A percentile compares a stretch with the other conserved stretches of the same genome.
phyloP scores from a whole-genome alignment of 2,113 vertebrate species.

The Etheostoma spectabile region DNA sequence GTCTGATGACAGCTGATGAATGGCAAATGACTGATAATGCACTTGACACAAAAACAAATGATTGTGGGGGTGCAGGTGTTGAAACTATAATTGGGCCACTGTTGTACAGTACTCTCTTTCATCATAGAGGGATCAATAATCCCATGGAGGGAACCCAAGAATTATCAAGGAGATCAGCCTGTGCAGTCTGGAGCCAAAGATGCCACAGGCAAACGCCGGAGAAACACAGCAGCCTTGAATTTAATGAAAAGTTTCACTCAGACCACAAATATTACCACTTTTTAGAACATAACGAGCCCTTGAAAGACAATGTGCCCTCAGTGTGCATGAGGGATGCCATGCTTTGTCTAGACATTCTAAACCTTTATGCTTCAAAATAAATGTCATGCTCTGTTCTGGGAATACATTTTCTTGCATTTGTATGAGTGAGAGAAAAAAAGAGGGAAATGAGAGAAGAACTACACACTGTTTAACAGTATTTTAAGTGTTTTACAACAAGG shows the following conservation, averaged over 20 bases:
- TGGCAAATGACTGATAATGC: slow-evolving; percentile 54
- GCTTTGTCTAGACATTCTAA: slow-evolving; percentile 72
- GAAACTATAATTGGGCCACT: slow-evolving; percentile 70
- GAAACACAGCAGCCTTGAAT: slow-evolving; percentile 59
- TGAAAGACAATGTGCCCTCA: slow-evolving; percentile 50
- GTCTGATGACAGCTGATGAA: slow-evolving; percentile 49
- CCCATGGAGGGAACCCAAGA: slow-evolving; percentile 64
- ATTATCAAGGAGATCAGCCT: slow-evolving; percentile 72
- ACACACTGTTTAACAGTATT: slow-evolving; percentile 44
- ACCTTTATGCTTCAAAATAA: slow-evolving; percentile 70
- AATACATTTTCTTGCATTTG: slow-evolving; percentile 57
- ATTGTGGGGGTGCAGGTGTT: slow-evolving; percentile 58
- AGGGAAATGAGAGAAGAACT: neutral
- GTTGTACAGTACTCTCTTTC: slow-evolving; percentile 69
- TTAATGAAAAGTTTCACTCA: slow-evolving; percentile 74
- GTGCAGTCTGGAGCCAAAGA: slow-evolving; percentile 53
- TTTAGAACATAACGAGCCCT: slow-evolving; percentile 64
- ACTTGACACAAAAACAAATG: slow-evolving; percentile 74
- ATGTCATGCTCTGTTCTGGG: slow-evolving; percentile 36
- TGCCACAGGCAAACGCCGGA: slow-evolving; percentile 50
- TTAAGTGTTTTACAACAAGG: slow-evolving; percentile 47
- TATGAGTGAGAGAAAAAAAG: slow-evolving; percentile 8
- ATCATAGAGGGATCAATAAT: slow-evolving; percentile 79
- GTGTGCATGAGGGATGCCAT: slow-evolving; percentile 40
- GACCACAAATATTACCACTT: slow-evolving; percentile 60